These are phyloP conservation scores for Ormyrus thymus DNA, from an alignment of 2,888 invertebrate genomes.

Conservation along the genomic window DNA sequence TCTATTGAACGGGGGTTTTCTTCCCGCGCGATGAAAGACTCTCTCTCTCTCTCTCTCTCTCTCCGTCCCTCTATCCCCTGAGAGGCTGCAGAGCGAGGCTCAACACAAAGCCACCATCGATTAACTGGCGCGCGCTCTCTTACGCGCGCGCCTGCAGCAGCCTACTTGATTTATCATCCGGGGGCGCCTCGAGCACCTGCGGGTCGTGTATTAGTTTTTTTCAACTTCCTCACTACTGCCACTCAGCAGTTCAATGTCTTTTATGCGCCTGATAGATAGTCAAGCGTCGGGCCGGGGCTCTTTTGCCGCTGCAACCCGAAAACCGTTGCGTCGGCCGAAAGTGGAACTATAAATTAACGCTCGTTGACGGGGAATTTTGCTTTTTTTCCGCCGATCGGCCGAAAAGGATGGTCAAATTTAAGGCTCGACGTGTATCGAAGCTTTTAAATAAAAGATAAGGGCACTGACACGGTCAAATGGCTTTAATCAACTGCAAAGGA, in stretches of 20 bases:
- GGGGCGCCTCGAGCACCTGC: constrained; percentile 4
- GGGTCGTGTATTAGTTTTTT: constrained; percentile 27
- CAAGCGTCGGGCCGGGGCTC: not conserved
- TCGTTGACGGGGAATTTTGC: no score
- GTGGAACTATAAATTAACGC: no score
- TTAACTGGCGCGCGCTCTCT: constrained; percentile 8
- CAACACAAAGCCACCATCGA: constrained; percentile 47
- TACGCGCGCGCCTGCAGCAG: not conserved
- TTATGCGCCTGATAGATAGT: constrained; percentile 2
- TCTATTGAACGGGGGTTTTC: constrained; percentile 21
- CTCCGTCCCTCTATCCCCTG: constrained; percentile 1
- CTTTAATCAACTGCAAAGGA: no score
- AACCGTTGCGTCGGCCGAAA: no score
- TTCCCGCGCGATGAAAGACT: constrained; percentile 4
- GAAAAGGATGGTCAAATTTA: no score
- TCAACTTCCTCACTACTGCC: constrained; percentile 11
- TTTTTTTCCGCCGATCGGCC: no score
- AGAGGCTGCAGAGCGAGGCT: constrained; percentile 21
- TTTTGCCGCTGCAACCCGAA: not conserved
- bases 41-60: constrained; percentile 1
- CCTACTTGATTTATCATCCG: constrained; percentile 50
- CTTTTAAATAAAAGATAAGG: no score
- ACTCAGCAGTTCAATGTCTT: constrained; percentile 49
- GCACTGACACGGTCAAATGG: no score
- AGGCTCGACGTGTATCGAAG: no score